Base-by-base conservation (phyloP, 2,797 vertebrate genomes). In the Scolopax bukidnonensis region DNA sequence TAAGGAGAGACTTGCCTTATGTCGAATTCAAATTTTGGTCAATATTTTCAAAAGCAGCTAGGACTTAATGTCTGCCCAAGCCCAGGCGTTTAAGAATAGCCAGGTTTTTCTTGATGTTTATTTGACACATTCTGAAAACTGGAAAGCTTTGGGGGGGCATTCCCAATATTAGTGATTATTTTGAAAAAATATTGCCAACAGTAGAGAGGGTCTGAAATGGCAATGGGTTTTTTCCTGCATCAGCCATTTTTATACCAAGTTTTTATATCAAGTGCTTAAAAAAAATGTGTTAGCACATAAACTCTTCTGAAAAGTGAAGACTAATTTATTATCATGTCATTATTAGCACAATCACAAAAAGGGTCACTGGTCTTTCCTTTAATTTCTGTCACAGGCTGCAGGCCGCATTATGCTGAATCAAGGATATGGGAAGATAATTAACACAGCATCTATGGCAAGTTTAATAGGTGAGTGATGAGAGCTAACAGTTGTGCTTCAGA, bases 391-490 rank as follows among this genome's bases (percentile, higher is more conserved):
- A 98, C 97, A 98, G 99, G 98, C 98, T 97, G 98, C 98, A 95
- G 99, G 98, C 98, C 98, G 98, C 97, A 98, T 99, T 98, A 99
- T 99, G 99, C 98, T 99, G 98, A 99, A 98, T 98, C 98, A 99
- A 98, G 99, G 98, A 98, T 99, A 99, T 81, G 98, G 98, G 97
- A 98, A 99, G 98, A 99, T 99, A 98, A 99, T 99, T 99, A 99
- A 99, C 98, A 99, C 98, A 87, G 99, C 99, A 97, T 99, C 99
- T 98, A 99, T 99, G 98, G 99, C 98, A 98, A 98, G 98, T 98
- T 98, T 99, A 98, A 99, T 99, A 98, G 99, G 99, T 99, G 98
- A 99, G 99, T 98, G 98, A 99, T 98, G 98, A 98, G 97, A 98
- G 96, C 92, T 97, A 96, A 96, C 96, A 97, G 96, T 97, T 97